Base-by-base conservation (phyloP, 2,797 vertebrate species). In the Discoglossus pictus region DNA sequence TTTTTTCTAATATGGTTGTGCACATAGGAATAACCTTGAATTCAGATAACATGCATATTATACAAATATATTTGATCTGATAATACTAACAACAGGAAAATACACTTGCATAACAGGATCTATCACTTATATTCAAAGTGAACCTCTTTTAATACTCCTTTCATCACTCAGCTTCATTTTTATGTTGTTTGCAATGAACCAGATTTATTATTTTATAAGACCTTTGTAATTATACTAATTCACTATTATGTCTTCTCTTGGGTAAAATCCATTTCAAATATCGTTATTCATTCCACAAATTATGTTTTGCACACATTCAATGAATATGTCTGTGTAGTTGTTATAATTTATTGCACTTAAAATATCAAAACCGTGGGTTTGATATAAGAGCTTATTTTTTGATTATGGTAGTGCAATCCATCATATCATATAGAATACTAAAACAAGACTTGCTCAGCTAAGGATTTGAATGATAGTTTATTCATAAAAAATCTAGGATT, bases 381-480 rank as follows among this genome's bases (percentile, higher is more conserved):
- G 59, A 69, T 69, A 69, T 69, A 48, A 27, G 51, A 70, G 51
- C 67, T 70, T 70, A 70, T 62, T 47, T 70, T 68, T 70, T 70
- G 39, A 70, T 69, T 70, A 62, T 61, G 4, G 17, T 31, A 21
- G 8, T 18, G 18, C 48, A 56, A 62, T 70, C 61, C 59, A 56
- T 70, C 67, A 56, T 50, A 61, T 55, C 35, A 62, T 62, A 70
- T 62, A 43, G 59, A 55, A 62, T 62, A 70, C 34, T 70, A 70
- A 70, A 70, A 62, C 16, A 51, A 27, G 43, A 27, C 17, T 21
- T 55, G 50, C 50, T 38, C 47, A 44, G 38, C 39, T 53, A 7
- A 40, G 67, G 59, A 62, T 70, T 27, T 70, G 59, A 62, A 50
- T 62, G 59, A 70, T 70, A 62, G 67, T 55, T 70, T 70, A 70